Evolutionary conservation across 2,113 vertebrate genomes (phyloP).

Genomic region (Ivindomyrus marchei): DNA sequence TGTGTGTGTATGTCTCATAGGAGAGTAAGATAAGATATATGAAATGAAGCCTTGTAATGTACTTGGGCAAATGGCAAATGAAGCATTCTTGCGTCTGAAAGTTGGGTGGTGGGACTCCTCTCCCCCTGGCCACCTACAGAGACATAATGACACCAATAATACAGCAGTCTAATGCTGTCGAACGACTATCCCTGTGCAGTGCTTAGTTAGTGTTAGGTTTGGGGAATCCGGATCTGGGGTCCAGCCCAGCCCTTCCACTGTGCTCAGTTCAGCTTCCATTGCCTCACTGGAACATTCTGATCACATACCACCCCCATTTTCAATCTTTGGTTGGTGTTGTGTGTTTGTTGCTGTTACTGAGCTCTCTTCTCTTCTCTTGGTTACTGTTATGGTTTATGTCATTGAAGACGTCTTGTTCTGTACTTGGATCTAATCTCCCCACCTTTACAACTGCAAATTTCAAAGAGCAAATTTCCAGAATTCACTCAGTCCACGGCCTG

Average conservation of each 20-base stretch:
- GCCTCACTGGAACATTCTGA: neutral
- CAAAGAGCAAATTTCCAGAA: too few relatives aligned
- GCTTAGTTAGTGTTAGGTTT: neutral
- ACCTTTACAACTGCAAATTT: too few relatives aligned
- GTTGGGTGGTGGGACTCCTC: neutral
- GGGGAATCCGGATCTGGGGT: neutral
- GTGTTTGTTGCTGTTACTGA: neutral
- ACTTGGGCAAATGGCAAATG: too few relatives aligned
- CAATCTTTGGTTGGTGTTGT: neutral
- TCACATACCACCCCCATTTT: neutral
- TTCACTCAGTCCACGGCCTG: too few relatives aligned
- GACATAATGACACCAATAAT: neutral
- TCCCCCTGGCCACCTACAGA: too few relatives aligned
- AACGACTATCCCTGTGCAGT: neutral
- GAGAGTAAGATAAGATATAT: neutral
- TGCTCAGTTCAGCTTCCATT: neutral
- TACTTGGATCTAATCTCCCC: too few relatives aligned
- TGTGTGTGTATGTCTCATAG: constrained; percentile 16
- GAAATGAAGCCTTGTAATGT: too few relatives aligned
- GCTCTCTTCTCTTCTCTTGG: neutral
- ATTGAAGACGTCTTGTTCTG: neutral
- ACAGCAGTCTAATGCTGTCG: neutral
- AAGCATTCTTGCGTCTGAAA: neutral
- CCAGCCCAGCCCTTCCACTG: neutral
- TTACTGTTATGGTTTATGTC: too few relatives aligned